Conservation (phyloP, 2,888 invertebrate species). For the Calameuta filiformis region DNA sequence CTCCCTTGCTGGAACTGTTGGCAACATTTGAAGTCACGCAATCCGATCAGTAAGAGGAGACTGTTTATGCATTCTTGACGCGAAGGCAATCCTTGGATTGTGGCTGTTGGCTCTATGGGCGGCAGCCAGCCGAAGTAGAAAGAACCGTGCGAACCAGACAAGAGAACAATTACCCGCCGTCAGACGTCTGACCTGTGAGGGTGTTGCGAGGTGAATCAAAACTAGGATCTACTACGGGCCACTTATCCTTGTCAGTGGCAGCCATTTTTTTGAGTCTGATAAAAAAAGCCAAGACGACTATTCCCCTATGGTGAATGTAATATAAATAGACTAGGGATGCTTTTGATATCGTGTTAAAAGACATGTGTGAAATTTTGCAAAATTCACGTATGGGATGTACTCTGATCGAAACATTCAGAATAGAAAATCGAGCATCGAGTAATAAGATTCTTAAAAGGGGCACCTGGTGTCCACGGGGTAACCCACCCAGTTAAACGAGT, state of each 20-base stretch:
- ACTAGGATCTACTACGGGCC: constrained; percentile 47
- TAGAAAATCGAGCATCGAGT: constrained; percentile 23
- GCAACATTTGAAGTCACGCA: background rate
- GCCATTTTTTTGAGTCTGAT: background rate
- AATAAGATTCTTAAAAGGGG: constrained; percentile 33
- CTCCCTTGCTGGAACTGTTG: background rate
- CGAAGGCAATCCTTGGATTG: constrained; percentile 60
- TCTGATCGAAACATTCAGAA: background rate
- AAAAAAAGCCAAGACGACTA: background rate
- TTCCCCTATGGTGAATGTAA: background rate
- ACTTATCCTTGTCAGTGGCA: constrained; percentile 31
- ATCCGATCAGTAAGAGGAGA: constrained; percentile 31
- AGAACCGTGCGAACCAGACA: constrained; percentile 50
- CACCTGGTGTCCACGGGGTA: constrained; percentile 28
- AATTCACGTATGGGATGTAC: background rate
- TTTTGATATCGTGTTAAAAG: background rate
- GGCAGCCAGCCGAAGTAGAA: constrained; percentile 18
- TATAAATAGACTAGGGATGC: background rate
- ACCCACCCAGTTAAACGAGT: constrained; percentile 38
- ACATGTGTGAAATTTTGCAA: background rate
- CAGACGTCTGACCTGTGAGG: constrained; percentile 58
- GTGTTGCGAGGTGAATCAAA: constrained; percentile 62
- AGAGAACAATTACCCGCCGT: constrained; percentile 64
- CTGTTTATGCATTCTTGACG: constrained; percentile 62
- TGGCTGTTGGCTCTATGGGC: constrained; percentile 34